A percentile compares a stretch with the other conserved stretches of the same genome.
Evolutionary conservation across 2,797 vertebrate species (phyloP).

Genomic region (Sylvia borin): DNA sequence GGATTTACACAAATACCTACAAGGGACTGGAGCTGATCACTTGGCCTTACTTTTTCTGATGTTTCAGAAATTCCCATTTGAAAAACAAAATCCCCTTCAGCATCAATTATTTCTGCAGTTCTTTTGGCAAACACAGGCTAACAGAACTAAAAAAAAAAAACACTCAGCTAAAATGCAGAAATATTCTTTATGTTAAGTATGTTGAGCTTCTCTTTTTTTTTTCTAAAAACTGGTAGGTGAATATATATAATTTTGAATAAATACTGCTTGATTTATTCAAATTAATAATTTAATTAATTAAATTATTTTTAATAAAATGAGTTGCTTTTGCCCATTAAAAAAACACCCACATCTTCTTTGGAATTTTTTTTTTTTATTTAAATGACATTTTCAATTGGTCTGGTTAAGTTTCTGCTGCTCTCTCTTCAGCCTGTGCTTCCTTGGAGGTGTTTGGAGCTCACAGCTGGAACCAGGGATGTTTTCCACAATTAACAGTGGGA

Average conservation of each 20-base stretch:
- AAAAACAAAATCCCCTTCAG: background rate
- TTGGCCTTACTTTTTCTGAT: background rate
- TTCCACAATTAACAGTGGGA: background rate
- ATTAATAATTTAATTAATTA: background rate
- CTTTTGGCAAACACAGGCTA: background rate
- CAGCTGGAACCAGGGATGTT: constrained; percentile 17
- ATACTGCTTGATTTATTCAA: background rate
- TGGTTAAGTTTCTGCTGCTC: background rate
- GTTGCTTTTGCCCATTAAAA: background rate
- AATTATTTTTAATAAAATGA: background rate
- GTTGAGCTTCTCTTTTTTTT: background rate
- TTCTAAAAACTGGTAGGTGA: background rate
- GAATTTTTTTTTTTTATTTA: background rate
- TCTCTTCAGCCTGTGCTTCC: background rate
- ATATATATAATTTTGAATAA: background rate
- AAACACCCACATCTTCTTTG: background rate
- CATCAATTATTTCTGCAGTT: background rate
- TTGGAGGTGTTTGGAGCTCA: constrained; percentile 19
- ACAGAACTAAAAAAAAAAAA: background rate
- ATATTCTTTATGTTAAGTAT: background rate
- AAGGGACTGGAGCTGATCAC: background rate
- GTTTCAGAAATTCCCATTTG: background rate
- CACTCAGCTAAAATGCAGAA: background rate
- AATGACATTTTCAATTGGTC: background rate
- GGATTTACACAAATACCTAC: background rate